Percentiles rank a stretch among this genome's conserved stretches.
Conservation (phyloP, 2,113 vertebrate species). For the Halichoeres trimaculatus region DNA sequence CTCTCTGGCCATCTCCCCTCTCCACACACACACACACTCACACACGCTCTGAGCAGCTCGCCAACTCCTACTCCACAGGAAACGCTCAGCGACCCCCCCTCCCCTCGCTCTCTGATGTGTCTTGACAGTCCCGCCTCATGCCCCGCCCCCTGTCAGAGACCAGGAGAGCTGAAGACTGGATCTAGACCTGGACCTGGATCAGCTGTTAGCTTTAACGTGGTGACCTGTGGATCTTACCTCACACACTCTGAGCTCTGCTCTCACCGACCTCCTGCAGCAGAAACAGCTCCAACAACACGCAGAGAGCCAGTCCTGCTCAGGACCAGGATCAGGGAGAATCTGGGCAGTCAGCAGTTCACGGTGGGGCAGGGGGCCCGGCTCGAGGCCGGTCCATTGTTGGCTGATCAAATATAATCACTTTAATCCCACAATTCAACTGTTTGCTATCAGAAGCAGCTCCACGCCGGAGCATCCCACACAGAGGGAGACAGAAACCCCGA, state of each 20-base stretch:
- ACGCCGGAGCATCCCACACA: conserved; percentile 22
- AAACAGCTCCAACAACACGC: background rate
- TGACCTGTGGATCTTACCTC: background rate
- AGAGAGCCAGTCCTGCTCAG: conserved; percentile 14
- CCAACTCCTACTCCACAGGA: conserved; percentile 75
- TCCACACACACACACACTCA: conserved; percentile 34
- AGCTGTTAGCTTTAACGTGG: background rate
- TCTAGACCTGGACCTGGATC: conserved; percentile 41
- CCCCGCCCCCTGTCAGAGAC: conserved; percentile 27
- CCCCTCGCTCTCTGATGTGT: conserved; percentile 37
- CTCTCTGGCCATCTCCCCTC: conserved; percentile 55
- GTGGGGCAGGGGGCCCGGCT: conserved; percentile 64
- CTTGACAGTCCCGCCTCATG: conserved; percentile 17
- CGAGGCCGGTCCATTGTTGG: conserved; percentile 62
- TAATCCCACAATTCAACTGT: conserved; percentile 76
- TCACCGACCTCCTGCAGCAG: too few relatives aligned
- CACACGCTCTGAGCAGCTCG: conserved; percentile 58
- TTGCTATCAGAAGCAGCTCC: conserved; percentile 66
- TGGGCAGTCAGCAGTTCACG: conserved; percentile 74
- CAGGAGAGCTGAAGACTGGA: conserved; percentile 9
- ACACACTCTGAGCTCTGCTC: background rate
- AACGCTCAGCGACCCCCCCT: conserved; percentile 60
- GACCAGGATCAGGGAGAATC: conserved; percentile 65
- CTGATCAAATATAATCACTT: conserved; percentile 80
- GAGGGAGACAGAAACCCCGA: background rate